Evolutionary conservation across 92 coral and sea anemone species (phyloP), one percentile per base, ranked within the genome.

Genomic region (Zoanthus sociatus): DNA sequence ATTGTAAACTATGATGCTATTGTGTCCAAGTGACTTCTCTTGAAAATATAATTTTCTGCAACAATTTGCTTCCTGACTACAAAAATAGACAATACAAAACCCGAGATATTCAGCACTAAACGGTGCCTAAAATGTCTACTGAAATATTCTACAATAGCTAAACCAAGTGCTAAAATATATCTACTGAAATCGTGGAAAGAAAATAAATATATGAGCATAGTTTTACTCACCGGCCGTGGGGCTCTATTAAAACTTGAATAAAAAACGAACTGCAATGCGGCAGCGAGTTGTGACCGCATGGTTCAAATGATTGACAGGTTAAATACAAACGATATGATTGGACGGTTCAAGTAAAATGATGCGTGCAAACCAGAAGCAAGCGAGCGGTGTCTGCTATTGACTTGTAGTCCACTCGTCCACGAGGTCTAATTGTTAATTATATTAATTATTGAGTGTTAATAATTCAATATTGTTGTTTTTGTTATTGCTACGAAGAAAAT

Each of bases 1-100:
- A 48, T 20, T 17, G 66, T 51, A 75, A 47, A 47, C 16, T 74
- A 47, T 44, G 58, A 75, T 4, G 61, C 61, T 50, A 18, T 75
- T 75, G 79, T 48, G 64, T 75, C 44, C 79, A 75, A 75, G 63
- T 75, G 79, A 75, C 79, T 42, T 75, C 54, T 75, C 3, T 75
- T 75, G 61, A 75, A 74, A 75, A 75, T 75, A 75, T n/a, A 75
- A 75, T 75, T 73, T 42, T 1, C 33, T 75, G 64, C 64, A 48
- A n/a, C 79, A 47, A 47, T 48, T 45, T 48, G 79, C 79, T 75
- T 42, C 63, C 79, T 50, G 63, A 75, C 79, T 48, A 47, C 63
- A 50, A 51, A 46, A 45, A 58, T 74, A 45, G 46, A 74, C 78
- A 47, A 33, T 47, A 46, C 32, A 74, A 74, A 74, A 47, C 33